A percentile compares a stretch with the other conserved stretches of the same genome.
phyloP scores from a whole-genome alignment of 2,113 vertebrate species.

The Aphyosemion australe region DNA sequence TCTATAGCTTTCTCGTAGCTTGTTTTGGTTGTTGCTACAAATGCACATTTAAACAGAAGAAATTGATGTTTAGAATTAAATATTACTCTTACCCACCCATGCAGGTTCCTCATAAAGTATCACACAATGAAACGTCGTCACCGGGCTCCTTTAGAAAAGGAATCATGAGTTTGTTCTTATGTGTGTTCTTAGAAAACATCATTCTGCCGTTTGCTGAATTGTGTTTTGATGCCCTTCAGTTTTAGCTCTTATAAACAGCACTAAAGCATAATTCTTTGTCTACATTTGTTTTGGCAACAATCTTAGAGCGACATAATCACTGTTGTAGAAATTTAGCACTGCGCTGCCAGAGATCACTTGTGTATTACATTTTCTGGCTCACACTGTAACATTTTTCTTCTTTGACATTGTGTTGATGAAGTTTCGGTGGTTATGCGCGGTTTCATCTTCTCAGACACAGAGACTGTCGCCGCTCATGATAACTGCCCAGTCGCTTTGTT shows the following conservation, averaged over 20 bases:
- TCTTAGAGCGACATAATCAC: conserved; percentile 13
- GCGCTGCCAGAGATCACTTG: conserved; percentile 9
- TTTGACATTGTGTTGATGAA: conserved; percentile 30
- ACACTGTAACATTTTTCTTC: conserved; percentile 3
- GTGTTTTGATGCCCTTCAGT: neutral
- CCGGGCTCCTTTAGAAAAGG: neutral
- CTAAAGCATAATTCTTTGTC: conserved; percentile 26
- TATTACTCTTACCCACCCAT: neutral
- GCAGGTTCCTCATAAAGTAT: neutral
- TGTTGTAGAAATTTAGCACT: conserved; percentile 13
- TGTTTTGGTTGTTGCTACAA: no score
- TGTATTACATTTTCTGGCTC: conserved; percentile 24
- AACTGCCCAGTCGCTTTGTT: conserved; percentile 43
- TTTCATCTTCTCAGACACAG: conserved; percentile 24
- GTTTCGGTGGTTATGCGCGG: conserved; percentile 3
- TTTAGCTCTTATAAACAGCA: conserved; percentile 9
- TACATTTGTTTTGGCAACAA: conserved; percentile 27
- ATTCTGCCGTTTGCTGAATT: no score
- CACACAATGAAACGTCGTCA: neutral
- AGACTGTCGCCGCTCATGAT: conserved; percentile 19
- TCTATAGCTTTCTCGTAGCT: no score
- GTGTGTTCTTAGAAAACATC: no score
- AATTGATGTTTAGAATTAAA: neutral
- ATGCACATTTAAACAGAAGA: no score
- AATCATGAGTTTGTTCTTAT: no score